Evolutionary conservation across 2,797 vertebrate species (phyloP).

Genomic region (Pantherophis alleghaniensis): DNA sequence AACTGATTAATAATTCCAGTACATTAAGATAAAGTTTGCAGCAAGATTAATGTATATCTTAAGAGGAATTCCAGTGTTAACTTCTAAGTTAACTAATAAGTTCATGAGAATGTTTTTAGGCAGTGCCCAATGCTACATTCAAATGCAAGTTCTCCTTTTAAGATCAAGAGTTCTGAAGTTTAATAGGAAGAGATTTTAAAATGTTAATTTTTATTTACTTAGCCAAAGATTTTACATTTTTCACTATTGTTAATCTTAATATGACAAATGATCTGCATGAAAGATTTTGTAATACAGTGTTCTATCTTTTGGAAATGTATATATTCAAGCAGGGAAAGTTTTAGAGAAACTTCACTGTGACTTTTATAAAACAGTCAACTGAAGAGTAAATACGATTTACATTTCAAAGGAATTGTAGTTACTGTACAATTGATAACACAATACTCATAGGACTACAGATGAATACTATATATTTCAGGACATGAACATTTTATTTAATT

Average conservation of each 20-base stretch:
- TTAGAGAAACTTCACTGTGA: background rate
- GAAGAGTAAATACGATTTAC: background rate
- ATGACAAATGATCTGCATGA: background rate
- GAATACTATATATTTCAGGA: background rate
- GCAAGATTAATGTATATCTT: background rate
- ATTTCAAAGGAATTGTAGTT: background rate
- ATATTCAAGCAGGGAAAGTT: background rate
- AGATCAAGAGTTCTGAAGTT: background rate
- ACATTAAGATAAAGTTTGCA: background rate
- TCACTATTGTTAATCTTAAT: background rate
- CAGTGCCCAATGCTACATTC: background rate
- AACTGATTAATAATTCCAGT: background rate
- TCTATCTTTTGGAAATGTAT: background rate
- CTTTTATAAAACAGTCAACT: background rate
- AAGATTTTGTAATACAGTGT: background rate
- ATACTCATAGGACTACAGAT: background rate
- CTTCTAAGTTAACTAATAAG: background rate
- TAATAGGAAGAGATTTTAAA: background rate
- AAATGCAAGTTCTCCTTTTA: background rate
- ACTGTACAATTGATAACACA: background rate
- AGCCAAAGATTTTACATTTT: conserved; percentile 6
- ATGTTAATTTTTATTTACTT: conserved; percentile 6
- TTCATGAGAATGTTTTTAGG: background rate
- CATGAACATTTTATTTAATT: background rate
- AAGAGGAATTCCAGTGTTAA: background rate